phyloP scores from a whole-genome alignment of 2,113 vertebrate species.

The Procapra przewalskii region DNA sequence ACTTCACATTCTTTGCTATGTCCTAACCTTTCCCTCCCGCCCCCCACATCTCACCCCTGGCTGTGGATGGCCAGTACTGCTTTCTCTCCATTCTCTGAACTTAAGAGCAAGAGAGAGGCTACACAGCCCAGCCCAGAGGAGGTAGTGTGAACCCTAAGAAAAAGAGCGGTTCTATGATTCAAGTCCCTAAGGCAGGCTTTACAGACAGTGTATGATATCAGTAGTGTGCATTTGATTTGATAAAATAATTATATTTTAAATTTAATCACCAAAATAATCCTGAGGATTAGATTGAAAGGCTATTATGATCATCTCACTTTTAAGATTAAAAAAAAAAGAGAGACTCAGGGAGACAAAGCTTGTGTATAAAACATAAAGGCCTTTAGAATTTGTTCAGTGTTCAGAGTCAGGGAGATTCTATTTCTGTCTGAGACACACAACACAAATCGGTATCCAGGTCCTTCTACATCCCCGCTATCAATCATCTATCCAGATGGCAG shows the following conservation, averaged over 20 bases:
- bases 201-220: neutral
- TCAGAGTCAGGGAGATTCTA: neutral
- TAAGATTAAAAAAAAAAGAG: constrained; percentile 10
- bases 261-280: constrained; percentile 16
- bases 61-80: neutral
- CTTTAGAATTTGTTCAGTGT: neutral
- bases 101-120: neutral
- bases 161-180: neutral
- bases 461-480: neutral
- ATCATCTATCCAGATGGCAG: constrained; percentile 29
- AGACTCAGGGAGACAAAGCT: neutral
- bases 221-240: neutral
- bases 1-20: neutral
- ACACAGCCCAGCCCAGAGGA: neutral
- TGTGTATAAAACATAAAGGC: neutral
- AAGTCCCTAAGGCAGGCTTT: neutral
- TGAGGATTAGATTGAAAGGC: neutral
- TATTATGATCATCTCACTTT: neutral
- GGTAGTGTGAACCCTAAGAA: neutral
- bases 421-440: neutral
- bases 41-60: neutral
- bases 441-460: neutral
- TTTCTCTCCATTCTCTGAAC: neutral
- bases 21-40: neutral
- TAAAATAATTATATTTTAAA: neutral